phyloP scores from a whole-genome alignment of 2,113 vertebrate genomes.

The Thymallus thymallus region DNA sequence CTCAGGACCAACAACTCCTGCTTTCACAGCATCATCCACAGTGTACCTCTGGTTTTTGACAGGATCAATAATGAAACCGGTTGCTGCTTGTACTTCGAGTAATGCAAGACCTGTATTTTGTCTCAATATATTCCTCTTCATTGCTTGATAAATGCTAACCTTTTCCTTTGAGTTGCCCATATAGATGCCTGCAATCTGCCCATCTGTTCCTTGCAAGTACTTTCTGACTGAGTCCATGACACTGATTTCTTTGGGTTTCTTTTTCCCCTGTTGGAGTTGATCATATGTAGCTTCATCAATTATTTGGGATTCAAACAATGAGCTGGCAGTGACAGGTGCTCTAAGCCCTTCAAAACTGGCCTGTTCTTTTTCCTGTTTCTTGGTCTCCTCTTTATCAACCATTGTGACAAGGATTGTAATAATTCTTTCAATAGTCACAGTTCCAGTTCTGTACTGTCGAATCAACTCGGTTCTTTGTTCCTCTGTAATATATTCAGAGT shows the following conservation, averaged over 20 bases:
- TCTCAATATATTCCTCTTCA: slow-evolving; percentile 82
- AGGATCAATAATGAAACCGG: slow-evolving; percentile 84
- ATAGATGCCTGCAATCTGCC: slow-evolving; percentile 83
- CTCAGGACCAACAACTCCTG: slow-evolving; percentile 82
- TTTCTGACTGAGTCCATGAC: slow-evolving; percentile 75
- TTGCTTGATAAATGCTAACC: slow-evolving; percentile 88
- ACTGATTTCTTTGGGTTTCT: slow-evolving; percentile 81
- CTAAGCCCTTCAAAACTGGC: slow-evolving; percentile 85
- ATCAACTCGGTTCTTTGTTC: slow-evolving; percentile 88
- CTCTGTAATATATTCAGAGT: slow-evolving; percentile 89
- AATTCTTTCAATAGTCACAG: slow-evolving; percentile 88
- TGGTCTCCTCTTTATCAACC: slow-evolving; percentile 81
- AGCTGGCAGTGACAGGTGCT: slow-evolving; percentile 77
- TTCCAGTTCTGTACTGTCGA: slow-evolving; percentile 84
- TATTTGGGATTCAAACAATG: slow-evolving; percentile 81
- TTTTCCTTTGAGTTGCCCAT: slow-evolving; percentile 85
- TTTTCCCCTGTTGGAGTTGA: slow-evolving; percentile 83
- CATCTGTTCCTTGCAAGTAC: slow-evolving; percentile 78
- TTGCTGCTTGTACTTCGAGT: slow-evolving; percentile 93
- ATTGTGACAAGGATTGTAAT: slow-evolving; percentile 89
- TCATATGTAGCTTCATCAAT: slow-evolving; percentile 83
- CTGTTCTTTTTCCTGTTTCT: slow-evolving; percentile 73
- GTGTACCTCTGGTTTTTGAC: slow-evolving; percentile 76
- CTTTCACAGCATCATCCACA: slow-evolving; percentile 87
- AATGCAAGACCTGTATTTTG: slow-evolving; percentile 80